phyloP scores from a whole-genome alignment of 1,140 invertebrate genomes.

The Aphidius gifuensis region DNA sequence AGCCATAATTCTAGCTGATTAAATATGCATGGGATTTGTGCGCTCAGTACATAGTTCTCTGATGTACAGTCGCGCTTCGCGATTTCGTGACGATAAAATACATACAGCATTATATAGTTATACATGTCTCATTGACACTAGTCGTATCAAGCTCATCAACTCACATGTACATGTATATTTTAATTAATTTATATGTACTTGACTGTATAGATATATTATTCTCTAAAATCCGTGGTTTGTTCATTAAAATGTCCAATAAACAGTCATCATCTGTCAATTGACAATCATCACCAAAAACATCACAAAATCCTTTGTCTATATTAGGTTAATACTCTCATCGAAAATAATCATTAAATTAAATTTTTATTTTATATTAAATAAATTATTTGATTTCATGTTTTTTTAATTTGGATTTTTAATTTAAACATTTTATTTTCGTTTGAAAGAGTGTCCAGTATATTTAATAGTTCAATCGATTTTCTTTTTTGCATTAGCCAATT shows the following conservation, averaged over 20 bases:
- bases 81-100: slow-evolving; percentile 37
- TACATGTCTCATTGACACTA: slow-evolving; percentile 8
- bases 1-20: slow-evolving; percentile 48
- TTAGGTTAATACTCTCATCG: no score
- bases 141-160: background rate
- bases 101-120: slow-evolving; percentile 20
- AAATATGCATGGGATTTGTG: slow-evolving; percentile 47
- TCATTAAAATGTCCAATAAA: slow-evolving; percentile 44
- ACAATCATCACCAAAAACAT: slow-evolving; percentile 30
- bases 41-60: slow-evolving; percentile 12
- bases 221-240: slow-evolving; percentile 36
- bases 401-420: no score
- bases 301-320: slow-evolving; percentile 17
- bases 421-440: no score
- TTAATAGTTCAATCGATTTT: no score
- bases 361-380: no score
- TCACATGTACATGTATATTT: slow-evolving; percentile 11
- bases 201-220: slow-evolving; percentile 1
- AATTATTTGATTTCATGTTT: no score
- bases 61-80: slow-evolving; percentile 24
- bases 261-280: slow-evolving; percentile 31
- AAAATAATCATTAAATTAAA: no score
- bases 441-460: no score
- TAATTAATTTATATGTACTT: slow-evolving; percentile 17
- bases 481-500: no score